Evolutionary conservation across 2,797 vertebrate species (phyloP), one percentile per base, ranked within the genome.

Genomic region (Oreochromis mossambicus): DNA sequence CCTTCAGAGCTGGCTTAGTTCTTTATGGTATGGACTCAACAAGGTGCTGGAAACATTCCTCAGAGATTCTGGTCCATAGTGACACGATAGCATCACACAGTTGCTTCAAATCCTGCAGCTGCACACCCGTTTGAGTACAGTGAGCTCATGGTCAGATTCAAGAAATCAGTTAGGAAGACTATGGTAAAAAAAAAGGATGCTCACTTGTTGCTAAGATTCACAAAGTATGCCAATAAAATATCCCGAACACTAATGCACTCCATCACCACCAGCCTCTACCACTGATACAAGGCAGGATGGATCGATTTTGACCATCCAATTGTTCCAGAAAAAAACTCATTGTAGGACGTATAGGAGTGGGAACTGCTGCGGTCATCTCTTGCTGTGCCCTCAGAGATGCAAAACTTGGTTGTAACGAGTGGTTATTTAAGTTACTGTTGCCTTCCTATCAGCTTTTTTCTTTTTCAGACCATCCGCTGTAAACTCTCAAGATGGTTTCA

Each of bases 261-360:
- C 24, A 73, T 46, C 68, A 48, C 41, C 66, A 14, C 32, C 34
- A 63, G 61, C 61, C 7, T 12, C 19, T 38, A 21, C 36, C 7
- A 21, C 19, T 41, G 61, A 85, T 41, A 79, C 78, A 80, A 86
- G 66, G 76, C 63, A 89, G 81, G 81, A 88, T 87, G 81, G 81
- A 3, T 56, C 2, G 3, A 15, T 29, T 56, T 29, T 29, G 2
- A 29, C 24, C 13, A 56, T 29, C 54, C 54, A 56, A 29, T 14
- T 56, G 13, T 56, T 56, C 54, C 54, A 38, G 11, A 66, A 55
- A 55, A 29, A 56, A 63, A 13, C 34, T 43, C 21, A 46, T 17
- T 15, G 10, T 2, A 36, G 4, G 17, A n/a, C 0, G 2, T 61
- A 19, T 19, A 29, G 14, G 21, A 29, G 24, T 17, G 43, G 68